Base-by-base conservation (phyloP, 2,888 invertebrate species). In the Troides oblongomaculatus region DNA sequence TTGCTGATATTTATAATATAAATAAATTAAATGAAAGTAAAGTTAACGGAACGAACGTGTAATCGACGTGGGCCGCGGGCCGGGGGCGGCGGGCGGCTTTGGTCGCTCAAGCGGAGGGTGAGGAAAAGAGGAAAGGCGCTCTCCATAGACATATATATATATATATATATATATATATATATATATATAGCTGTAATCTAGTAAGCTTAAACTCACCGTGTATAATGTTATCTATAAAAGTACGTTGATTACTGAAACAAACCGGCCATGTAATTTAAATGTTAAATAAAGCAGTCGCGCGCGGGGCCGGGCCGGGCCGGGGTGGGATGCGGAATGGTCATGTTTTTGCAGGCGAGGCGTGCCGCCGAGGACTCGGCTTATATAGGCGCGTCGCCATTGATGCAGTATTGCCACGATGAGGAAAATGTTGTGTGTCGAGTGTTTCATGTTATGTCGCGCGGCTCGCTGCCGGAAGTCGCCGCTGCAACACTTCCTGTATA, bases 251-350 rank as follows among this genome's bases (percentile, higher is more conserved):
- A 79, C 77, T 78, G 76, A 80, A 81, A 77, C 88, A 90, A 89
- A 90, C 91, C 91, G 91, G 90, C 92, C 92, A 92, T 89, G 79
- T 87, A 80, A 72, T 74, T 72, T 73, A 76, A 75, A 71, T 74
- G 74, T 72, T 72, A 71, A 73, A 64, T n/a, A 2, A 18, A 17
- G 53, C 53, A 6, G 53, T 8, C 39, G 39, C 39, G 39, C 39
- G 39, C 39, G 8, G 39, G 39, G 10, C 53, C 53, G 53, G 17
- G 6, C 53, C 39, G 7, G 39, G 10, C 21, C 21, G 21, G 21
- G 21, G 21, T 21, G 21, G 21, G 21, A 21, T 0, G 21, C 21
- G 5, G 5, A 18, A 2, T 5, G 53, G 14, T 17, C 53, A 18
- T 53, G 3, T n/a, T 53, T 53, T 39, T 53, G 53, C 53, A 39